Evolutionary conservation across 2,113 vertebrate species (phyloP).

Genomic region (Struthio camelus): DNA sequence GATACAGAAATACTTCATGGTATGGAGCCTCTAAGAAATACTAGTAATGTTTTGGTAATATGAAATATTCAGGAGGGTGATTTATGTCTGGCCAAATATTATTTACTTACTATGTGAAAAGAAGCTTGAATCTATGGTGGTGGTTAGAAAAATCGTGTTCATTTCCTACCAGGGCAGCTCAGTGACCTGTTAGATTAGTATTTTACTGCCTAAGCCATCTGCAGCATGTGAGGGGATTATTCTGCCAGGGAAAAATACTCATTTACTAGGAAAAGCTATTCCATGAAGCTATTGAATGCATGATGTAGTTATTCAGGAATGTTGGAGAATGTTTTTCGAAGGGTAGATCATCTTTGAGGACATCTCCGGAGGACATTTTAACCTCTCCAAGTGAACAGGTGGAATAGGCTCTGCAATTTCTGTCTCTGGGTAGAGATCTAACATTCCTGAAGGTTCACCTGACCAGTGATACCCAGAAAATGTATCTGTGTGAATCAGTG

Average conservation of each 20-base stretch:
- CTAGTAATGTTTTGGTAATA: not conserved
- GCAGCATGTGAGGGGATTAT: not conserved
- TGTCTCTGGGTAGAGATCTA: not conserved
- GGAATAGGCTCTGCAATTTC: not conserved
- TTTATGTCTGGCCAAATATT: not conserved
- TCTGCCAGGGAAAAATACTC: not conserved
- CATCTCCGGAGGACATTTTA: not conserved
- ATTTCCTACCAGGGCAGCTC: not conserved
- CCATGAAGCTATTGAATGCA: not conserved
- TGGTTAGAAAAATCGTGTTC: not conserved
- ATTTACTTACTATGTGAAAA: not conserved
- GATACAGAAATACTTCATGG: not conserved
- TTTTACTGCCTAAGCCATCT: not conserved
- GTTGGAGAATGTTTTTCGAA: not conserved
- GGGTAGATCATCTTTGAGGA: not conserved
- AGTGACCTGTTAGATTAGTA: not conserved
- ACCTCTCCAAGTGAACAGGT: not conserved
- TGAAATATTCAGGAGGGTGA: not conserved
- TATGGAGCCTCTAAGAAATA: not conserved
- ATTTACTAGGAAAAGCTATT: not conserved
- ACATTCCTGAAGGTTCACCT: not conserved
- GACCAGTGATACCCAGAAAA: not conserved
- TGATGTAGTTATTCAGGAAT: not conserved
- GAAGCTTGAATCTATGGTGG: rapidly evolving
- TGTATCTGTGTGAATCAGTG: not conserved